These are phyloP conservation scores for Henicopernis longicauda DNA, from an alignment of 2,113 vertebrate species.

Conservation along the genomic window DNA sequence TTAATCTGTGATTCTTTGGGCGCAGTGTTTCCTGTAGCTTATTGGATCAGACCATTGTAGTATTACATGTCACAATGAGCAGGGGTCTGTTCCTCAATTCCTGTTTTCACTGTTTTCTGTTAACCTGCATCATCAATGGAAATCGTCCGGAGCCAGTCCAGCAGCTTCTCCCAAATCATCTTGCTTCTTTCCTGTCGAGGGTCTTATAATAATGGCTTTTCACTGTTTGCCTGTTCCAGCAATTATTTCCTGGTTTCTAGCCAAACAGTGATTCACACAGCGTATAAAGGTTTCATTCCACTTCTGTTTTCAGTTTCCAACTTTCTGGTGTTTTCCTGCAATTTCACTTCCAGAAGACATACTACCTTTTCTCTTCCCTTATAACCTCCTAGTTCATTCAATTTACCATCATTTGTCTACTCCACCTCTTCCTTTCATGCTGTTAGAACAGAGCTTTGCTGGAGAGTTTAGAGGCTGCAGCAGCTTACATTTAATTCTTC, in stretches of 20 bases:
- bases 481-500: background rate
- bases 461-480: background rate
- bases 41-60: background rate
- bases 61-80: background rate
- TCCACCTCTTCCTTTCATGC: background rate
- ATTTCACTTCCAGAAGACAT: slow-evolving; percentile 17
- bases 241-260: slow-evolving; percentile 53
- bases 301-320: slow-evolving; percentile 43
- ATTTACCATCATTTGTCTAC: background rate
- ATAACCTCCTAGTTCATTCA: background rate
- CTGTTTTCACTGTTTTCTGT: background rate
- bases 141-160: background rate
- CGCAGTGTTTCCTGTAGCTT: background rate
- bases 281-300: slow-evolving; percentile 43
- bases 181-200: slow-evolving; percentile 23
- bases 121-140: background rate
- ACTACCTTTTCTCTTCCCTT: background rate
- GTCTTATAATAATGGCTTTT: slow-evolving; percentile 24
- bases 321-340: slow-evolving; percentile 44
- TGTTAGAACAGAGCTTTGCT: background rate
- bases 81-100: background rate
- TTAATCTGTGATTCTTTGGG: background rate
- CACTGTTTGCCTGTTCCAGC: slow-evolving; percentile 36
- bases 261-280: slow-evolving; percentile 49
- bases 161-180: slow-evolving; percentile 30